phyloP scores from a whole-genome alignment of 2,888 invertebrate species.

The Sceliomorpha sp. region DNA sequence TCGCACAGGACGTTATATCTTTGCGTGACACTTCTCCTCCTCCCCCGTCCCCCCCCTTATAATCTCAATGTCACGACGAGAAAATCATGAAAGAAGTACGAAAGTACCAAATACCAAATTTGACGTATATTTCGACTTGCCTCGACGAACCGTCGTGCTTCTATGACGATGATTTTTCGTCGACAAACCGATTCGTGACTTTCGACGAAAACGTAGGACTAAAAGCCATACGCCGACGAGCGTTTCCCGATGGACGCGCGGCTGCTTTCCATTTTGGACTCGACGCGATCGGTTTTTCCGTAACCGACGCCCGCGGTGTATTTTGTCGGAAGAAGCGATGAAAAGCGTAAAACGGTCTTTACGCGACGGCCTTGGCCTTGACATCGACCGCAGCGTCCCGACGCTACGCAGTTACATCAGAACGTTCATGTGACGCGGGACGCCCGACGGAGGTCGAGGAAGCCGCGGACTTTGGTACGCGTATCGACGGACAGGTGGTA shows the following conservation, averaged over 20 bases:
- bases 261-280: slow-evolving; percentile 22
- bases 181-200: too few relatives aligned
- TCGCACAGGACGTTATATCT: slow-evolving; percentile 11
- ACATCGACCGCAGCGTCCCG: slow-evolving; percentile 74
- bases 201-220: too few relatives aligned
- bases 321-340: slow-evolving; percentile 47
- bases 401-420: slow-evolving; percentile 78
- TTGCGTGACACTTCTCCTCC: slow-evolving; percentile 28
- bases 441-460: slow-evolving; percentile 49
- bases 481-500: slow-evolving; percentile 49
- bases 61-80: slow-evolving; percentile 28
- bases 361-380: slow-evolving; percentile 68
- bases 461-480: slow-evolving; percentile 55
- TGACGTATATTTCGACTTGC: too few relatives aligned
- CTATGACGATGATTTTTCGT: too few relatives aligned
- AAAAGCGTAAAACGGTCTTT: slow-evolving; percentile 50
- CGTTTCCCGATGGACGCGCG: slow-evolving; percentile 11
- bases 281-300: slow-evolving; percentile 17
- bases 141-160: slow-evolving; percentile 5
- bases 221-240: too few relatives aligned
- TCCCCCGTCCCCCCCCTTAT: too few relatives aligned
- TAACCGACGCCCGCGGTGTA: slow-evolving; percentile 19
- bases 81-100: slow-evolving; percentile 44
- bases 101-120: slow-evolving; percentile 32
- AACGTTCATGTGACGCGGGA: slow-evolving; percentile 62